Conservation (phyloP, 2,888 invertebrate species). For the Homarus gammarus region DNA sequence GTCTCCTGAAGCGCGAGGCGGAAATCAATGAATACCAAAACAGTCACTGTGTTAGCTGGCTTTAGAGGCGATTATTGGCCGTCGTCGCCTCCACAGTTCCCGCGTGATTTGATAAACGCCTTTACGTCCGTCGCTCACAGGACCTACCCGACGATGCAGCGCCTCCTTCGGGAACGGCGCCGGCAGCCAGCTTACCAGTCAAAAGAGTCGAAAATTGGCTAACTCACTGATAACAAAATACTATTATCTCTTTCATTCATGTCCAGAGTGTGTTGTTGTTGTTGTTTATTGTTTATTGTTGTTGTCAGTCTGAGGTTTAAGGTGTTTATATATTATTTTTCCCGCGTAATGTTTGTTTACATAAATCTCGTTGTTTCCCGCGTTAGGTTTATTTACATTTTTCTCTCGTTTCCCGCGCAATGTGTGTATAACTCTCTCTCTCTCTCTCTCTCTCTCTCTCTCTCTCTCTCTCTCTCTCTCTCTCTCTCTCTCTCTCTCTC, state of each 20-base stretch:
- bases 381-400: no score
- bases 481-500: not conserved
- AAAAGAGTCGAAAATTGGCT: constrained; percentile 8
- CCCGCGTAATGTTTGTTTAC: no score
- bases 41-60: not conserved
- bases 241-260: not conserved
- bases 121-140: not conserved
- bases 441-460: constrained; percentile 25
- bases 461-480: not conserved
- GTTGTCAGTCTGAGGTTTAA: no score
- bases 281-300: no score
- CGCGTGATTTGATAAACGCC: not conserved
- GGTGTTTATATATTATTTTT: no score
- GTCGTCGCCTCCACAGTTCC: not conserved
- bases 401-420: no score
- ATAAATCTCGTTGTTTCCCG: no score
- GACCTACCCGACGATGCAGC: not conserved
- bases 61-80: not conserved
- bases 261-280: not conserved
- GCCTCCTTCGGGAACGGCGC: not conserved
- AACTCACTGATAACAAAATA: not conserved
- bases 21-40: not conserved
- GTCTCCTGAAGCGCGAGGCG: no score
- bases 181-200: not conserved
- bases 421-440: no score